phyloP scores from a whole-genome alignment of 1,140 invertebrate genomes.

The Teleogryllus occipitalis region DNA sequence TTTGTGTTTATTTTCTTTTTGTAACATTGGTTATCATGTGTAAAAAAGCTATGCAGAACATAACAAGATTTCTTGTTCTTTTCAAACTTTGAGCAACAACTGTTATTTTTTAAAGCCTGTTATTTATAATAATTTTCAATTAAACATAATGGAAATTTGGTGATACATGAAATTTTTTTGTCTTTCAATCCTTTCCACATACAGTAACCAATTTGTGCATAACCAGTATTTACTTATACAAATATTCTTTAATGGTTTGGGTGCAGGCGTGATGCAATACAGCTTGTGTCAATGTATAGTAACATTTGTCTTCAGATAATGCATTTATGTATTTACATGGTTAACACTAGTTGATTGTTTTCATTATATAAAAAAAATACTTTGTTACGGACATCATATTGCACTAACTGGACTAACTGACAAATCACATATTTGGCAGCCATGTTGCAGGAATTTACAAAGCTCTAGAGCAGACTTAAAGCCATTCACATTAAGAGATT shows the following conservation, averaged over 20 bases:
- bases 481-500: conserved; percentile 12
- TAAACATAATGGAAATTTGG: conserved; percentile 14
- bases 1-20: conserved; percentile 15
- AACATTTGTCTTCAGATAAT: conserved; percentile 7
- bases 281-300: conserved; percentile 3
- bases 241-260: conserved; percentile 5
- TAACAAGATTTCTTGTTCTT: conserved; percentile 15
- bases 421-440: conserved; percentile 13
- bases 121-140: conserved; percentile 12
- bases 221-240: conserved; percentile 9
- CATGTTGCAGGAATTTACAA: conserved; percentile 16
- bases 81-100: conserved; percentile 18
- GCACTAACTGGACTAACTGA: conserved; percentile 12
- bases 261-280: conserved; percentile 7
- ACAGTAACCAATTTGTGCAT: conserved; percentile 18
- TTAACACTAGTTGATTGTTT: conserved; percentile 11
- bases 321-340: conserved; percentile 14
- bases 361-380: conserved; percentile 5
- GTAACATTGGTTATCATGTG: conserved; percentile 15
- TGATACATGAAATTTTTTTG: conserved; percentile 11
- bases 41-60: conserved; percentile 16
- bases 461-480: conserved; percentile 16
- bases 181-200: conserved; percentile 11
- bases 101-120: conserved; percentile 13
- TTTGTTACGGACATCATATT: conserved; percentile 6